Evolutionary conservation across 2,888 invertebrate genomes (phyloP).

Genomic region (Listrodromus nycthemerus): DNA sequence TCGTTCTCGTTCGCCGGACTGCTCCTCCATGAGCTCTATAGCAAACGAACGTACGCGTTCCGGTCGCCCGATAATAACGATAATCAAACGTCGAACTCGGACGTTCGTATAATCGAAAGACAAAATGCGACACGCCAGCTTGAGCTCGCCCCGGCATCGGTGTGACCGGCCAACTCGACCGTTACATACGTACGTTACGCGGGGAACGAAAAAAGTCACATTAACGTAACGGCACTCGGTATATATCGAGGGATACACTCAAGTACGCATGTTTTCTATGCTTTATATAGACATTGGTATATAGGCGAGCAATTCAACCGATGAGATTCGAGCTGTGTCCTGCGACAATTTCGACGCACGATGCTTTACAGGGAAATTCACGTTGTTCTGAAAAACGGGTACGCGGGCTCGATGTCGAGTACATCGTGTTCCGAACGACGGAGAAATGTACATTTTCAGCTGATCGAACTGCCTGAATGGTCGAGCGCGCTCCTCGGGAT

Average conservation of each 20-base stretch:
- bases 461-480: background rate
- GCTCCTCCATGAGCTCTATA: background rate
- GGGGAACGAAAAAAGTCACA: constrained; percentile 78
- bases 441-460: background rate
- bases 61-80: constrained; percentile 63
- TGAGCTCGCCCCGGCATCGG: constrained; percentile 72
- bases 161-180: constrained; percentile 78
- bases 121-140: constrained; percentile 74
- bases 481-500: background rate
- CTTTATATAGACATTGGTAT: background rate
- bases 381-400: background rate
- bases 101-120: constrained; percentile 64
- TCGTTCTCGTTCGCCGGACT: constrained; percentile 54
- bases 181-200: constrained; percentile 79
- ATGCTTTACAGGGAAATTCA: constrained; percentile 8
- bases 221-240: constrained; percentile 82
- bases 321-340: constrained; percentile 4
- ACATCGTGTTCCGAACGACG: background rate
- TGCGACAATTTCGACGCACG: constrained; percentile 37
- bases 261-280: constrained; percentile 3
- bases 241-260: constrained; percentile 62
- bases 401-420: background rate
- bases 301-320: constrained; percentile 17
- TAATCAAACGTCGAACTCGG: constrained; percentile 61
- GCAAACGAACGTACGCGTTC: constrained; percentile 29